Evolutionary conservation across 2,888 invertebrate species (phyloP), one percentile per base, ranked within the genome.

Genomic region (Nomada goodeniana): DNA sequence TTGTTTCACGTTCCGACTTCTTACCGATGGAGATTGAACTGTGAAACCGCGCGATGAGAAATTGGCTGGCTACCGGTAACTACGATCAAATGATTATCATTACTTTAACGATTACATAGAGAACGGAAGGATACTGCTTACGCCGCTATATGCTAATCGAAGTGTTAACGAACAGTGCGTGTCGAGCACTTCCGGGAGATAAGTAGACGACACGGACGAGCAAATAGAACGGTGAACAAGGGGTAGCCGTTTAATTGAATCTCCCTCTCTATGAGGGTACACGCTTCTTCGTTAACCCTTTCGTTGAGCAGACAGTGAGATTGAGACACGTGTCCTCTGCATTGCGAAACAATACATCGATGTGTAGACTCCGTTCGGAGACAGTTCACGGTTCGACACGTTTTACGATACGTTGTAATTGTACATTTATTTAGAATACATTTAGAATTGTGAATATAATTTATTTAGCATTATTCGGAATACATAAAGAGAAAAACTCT

Each of bases 131-230:
- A 23, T 69, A 61, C 26, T 63, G 77, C 75, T 80, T 57, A 69
- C 57, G 11, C 15, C 55, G 70, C 65, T 69, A 55, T 75, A 83
- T 80, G 84, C 65, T 83, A 83, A 85, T 83, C 76, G 59, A 72
- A 60, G 80, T 72, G 77, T 75, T 80, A 75, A 74, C 64, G 84
- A 83, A 77, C 67, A 60, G 75, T 76, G 84, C 83, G 81, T 78
- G 78, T 63, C 80, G 72, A 76, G 80, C 23, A 52, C 72, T 76
- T 85, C 83, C 80, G 71, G 72, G 15, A 67, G 76, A 61, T 71
- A 71, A 75, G 75, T 55, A 68, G 67, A 53, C 20, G 53, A 26
- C 42, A 50, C 59, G 55, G 52, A 80, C 55, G 60, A 80, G 59
- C 53, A 63, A 69, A 53, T 73, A 20, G 53, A 74, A 55, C 57